These are phyloP conservation scores for Oscheius sp. DNA, from an alignment of 2,888 invertebrate genomes.

Conservation along the genomic window DNA sequence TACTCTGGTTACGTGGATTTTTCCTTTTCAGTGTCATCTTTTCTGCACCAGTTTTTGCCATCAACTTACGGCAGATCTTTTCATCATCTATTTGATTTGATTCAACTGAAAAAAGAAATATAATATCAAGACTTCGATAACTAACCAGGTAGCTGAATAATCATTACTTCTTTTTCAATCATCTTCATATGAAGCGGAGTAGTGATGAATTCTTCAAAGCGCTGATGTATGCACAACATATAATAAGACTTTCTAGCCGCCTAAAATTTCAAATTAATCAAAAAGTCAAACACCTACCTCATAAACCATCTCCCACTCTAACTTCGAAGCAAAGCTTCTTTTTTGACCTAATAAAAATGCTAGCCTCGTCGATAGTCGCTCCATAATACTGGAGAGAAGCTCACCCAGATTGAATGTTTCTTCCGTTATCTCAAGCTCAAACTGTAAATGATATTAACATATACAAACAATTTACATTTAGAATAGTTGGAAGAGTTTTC, in stretches of 20 bases:
- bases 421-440: neutral
- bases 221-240: slow-evolving; percentile 2
- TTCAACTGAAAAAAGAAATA: neutral
- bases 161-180: neutral
- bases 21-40: neutral
- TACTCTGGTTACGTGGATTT: neutral
- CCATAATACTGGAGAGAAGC: neutral
- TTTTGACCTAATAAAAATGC: neutral
- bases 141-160: neutral
- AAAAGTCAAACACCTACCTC: neutral
- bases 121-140: neutral
- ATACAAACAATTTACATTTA: too few relatives aligned
- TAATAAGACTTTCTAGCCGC: slow-evolving; percentile 4
- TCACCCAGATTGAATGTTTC: neutral
- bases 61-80: neutral
- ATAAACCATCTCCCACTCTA: neutral
- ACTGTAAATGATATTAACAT: slow-evolving; percentile 2
- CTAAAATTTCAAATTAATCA: neutral
- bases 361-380: neutral
- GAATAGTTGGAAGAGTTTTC: too few relatives aligned
- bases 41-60: neutral
- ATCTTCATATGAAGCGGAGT: neutral
- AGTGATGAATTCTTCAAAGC: neutral
- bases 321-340: neutral
- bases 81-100: neutral